Evolutionary conservation across 2,113 vertebrate species (phyloP), one percentile per base, ranked within the genome.

Genomic region (Pterocles gutturalis): DNA sequence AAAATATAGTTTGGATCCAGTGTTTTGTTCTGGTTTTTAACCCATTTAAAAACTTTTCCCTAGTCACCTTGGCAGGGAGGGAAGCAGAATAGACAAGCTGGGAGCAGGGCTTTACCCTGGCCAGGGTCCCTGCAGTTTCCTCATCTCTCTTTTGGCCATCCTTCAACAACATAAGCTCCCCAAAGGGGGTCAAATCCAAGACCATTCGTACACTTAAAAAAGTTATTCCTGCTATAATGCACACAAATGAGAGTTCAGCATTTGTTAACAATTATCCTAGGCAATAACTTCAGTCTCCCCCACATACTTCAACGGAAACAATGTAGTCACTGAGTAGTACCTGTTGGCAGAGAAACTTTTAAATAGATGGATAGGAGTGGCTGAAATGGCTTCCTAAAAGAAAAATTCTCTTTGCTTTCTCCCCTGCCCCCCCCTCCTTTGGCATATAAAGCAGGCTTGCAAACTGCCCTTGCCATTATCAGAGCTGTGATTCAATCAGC

Each of bases 211-310:
- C 1, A 5, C 22, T 78, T 60, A 0, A 11, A 25, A 38, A 54
- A 53, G 33, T 71, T 61, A 79, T 46, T 89, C 45, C 49, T 66
- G 65, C 62, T 72, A 1, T 57, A 87, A 83, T 1, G 28, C 83
- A 49, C 49, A 89, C 36, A 84, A 79, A 89, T 14, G 36, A 89
- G 62, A 91, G 61, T 33, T 87, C 81, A 24, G 25, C 92, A 89
- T 93, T 97, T 92, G 95, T 67, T 92, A 91, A 43, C 94, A 67
- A 95, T 95, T 90, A 87, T 79, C 77, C 34, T 9, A 82, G 48
- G 81, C 93, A 94, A 10, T 64, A 89, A 93, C 48, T 93, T 71
- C 43, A 75, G n/a, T 38, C 20, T 38, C 12, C 29, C 18, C 7
- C 24, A 70, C 1, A 0, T 17, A 79, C 58, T 83, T 60, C 28